Evolutionary conservation across 2,888 invertebrate species (phyloP).

Genomic region (Melipona beecheii): DNA sequence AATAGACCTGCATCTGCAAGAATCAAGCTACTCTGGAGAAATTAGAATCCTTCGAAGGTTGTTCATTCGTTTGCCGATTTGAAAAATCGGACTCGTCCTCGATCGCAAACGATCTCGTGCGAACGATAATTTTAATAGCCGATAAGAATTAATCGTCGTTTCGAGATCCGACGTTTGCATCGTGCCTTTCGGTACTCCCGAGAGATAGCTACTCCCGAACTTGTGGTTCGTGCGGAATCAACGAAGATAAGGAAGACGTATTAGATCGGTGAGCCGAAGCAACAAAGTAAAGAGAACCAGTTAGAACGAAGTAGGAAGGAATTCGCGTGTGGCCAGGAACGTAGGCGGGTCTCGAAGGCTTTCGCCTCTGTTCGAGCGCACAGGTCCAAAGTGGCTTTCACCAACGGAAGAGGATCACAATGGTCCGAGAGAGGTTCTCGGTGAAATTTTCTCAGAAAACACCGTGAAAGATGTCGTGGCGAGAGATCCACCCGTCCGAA

Average conservation of each 20-base stretch:
- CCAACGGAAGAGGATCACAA: conserved; percentile 60
- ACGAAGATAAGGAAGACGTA: conserved; percentile 27
- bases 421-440: conserved; percentile 9
- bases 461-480: neutral
- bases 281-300: conserved; percentile 17
- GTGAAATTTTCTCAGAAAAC: conserved; percentile 33
- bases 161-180: neutral
- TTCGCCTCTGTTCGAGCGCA: conserved; percentile 53
- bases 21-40: neutral
- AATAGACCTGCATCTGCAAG: neutral
- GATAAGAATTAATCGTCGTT: neutral
- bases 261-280: conserved; percentile 6
- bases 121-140: neutral
- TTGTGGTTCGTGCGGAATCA: neutral
- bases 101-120: neutral
- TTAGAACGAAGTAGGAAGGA: conserved; percentile 57
- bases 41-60: neutral
- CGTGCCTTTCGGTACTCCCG: neutral
- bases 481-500: neutral
- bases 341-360: conserved; percentile 66
- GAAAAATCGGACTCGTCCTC: neutral
- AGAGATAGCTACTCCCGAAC: neutral
- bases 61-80: neutral
- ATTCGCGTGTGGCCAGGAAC: conserved; percentile 55
- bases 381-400: conserved; percentile 64